Conservation (phyloP, 2,113 vertebrate genomes). For the Condylura cristata region DNA sequence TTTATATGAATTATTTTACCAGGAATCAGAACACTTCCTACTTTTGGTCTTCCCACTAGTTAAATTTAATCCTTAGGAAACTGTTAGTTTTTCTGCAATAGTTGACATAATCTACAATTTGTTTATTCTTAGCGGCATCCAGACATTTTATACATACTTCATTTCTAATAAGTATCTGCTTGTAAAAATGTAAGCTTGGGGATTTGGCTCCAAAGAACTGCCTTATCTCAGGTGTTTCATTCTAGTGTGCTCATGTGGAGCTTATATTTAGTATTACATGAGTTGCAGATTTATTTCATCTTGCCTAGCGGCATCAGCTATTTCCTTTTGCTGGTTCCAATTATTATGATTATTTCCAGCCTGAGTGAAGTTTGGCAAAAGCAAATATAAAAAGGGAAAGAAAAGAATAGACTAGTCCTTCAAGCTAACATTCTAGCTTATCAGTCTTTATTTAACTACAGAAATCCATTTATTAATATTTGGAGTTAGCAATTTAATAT, state of each 20-base stretch:
- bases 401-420: constrained; percentile 68
- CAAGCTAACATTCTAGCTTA: constrained; percentile 62
- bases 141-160: constrained; percentile 63
- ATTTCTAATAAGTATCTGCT: constrained; percentile 71
- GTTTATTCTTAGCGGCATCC: constrained; percentile 62
- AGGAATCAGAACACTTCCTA: constrained; percentile 45
- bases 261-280: constrained; percentile 77
- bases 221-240: constrained; percentile 78
- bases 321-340: constrained; percentile 78
- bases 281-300: constrained; percentile 77
- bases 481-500: constrained; percentile 46
- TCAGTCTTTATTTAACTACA: constrained; percentile 62
- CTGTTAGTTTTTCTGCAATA: constrained; percentile 52
- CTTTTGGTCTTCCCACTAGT: constrained; percentile 11
- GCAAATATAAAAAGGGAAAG: constrained; percentile 53
- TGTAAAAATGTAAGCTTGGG: constrained; percentile 56
- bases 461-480: constrained; percentile 60
- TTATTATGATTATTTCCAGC: constrained; percentile 81
- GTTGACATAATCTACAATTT: constrained; percentile 60
- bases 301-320: constrained; percentile 46
- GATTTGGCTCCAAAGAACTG: constrained; percentile 57
- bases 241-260: constrained; percentile 56
- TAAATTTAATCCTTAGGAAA: not conserved
- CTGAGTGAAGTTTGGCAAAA: constrained; percentile 69
- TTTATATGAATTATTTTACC: constrained; percentile 34